phyloP scores from a whole-genome alignment of 1,140 invertebrate genomes.

The Neodiprion virginianus region DNA sequence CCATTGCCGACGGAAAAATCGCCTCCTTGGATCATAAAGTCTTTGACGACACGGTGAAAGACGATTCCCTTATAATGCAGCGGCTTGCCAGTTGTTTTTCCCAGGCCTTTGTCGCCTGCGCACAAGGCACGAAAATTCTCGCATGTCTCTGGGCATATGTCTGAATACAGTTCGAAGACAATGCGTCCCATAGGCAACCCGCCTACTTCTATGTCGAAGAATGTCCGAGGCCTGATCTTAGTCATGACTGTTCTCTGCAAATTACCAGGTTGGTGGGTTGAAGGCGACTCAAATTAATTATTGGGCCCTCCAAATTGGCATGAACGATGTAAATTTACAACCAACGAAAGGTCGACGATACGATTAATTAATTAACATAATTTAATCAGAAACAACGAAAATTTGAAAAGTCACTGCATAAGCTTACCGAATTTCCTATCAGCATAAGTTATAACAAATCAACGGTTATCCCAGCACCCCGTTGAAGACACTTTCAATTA shows the following conservation, averaged over 20 bases:
- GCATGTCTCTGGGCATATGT: conserved; percentile 95
- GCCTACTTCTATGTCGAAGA: conserved; percentile 93
- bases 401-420: too few relatives aligned
- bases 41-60: conserved; percentile 99
- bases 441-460: too few relatives aligned
- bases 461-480: too few relatives aligned
- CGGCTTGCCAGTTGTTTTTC: conserved; percentile 82
- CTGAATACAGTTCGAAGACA: conserved; percentile 96
- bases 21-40: conserved; percentile 98
- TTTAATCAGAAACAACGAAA: too few relatives aligned
- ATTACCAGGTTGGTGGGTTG: not conserved
- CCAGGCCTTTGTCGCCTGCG: conserved; percentile 91
- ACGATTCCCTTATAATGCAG: conserved; percentile 94
- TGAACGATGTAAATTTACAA: not conserved
- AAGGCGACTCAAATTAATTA: not conserved
- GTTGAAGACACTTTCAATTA: not conserved
- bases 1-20: conserved; percentile 98
- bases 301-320: not conserved
- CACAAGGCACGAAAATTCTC: conserved; percentile 99
- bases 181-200: conserved; percentile 91
- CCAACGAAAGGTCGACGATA: not conserved
- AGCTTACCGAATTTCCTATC: not conserved
- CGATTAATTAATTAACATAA: not conserved
- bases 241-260: conserved; percentile 32
- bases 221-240: conserved; percentile 66